Conservation (phyloP, 2,888 invertebrate genomes). For the Cancer borealis region DNA sequence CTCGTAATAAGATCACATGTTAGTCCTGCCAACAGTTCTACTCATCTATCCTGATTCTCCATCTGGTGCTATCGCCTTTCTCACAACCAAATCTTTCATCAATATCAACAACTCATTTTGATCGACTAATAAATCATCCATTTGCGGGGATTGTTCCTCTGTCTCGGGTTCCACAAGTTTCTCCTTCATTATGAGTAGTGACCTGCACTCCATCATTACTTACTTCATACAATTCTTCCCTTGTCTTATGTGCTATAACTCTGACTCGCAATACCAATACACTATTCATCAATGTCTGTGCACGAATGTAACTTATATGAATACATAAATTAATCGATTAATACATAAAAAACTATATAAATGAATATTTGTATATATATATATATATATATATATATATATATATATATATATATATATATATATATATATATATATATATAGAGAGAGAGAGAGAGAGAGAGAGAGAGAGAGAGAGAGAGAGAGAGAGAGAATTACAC, state of each 20-base stretch:
- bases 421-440: neutral
- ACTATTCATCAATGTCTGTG: neutral
- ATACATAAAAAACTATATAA: neutral
- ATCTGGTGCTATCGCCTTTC: neutral
- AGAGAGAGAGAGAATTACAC: neutral
- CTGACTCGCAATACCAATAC: neutral
- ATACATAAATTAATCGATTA: neutral
- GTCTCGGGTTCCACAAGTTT: neutral
- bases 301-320: neutral
- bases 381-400: neutral
- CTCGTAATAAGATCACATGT: neutral
- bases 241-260: neutral
- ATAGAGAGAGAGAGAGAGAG: neutral
- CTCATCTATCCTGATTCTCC: neutral
- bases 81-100: neutral
- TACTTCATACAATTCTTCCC: neutral
- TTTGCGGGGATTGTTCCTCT: neutral
- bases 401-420: neutral
- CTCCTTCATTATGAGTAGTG: neutral
- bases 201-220: neutral
- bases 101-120: neutral
- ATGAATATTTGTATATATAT: too few species aligned
- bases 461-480: constrained; percentile 26
- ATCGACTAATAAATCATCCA: neutral
- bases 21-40: neutral